Base-by-base conservation (phyloP, 2,888 invertebrate genomes). In the Caenorhabditis panamensis region DNA sequence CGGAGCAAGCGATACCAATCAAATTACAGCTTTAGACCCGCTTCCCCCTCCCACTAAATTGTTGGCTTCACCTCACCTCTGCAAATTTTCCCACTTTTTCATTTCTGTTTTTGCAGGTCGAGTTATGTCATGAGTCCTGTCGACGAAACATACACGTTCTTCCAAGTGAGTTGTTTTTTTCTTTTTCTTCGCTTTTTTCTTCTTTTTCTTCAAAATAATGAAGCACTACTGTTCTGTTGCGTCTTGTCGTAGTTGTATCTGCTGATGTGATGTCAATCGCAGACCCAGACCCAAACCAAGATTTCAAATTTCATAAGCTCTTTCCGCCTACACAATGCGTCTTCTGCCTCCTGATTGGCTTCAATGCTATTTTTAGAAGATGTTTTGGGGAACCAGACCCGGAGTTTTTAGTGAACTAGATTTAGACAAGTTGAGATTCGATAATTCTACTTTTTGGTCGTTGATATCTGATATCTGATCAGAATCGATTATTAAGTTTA, bases 51-150 rank as follows among this genome's bases (percentile, higher is more conserved):
- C 4, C 20, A 6, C 22, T n/a, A 61, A 24, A 59, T 59, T 59
- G 16, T 59, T 59, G 37, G 59, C 22, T 37, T 59, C 22, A n/a
- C n/a, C n/a, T n/a, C n/a, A 16, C 16, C 11, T 31, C 20, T 31
- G 37, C 18, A 54, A 54, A 26, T 26, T 26, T 31, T 31, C 9
- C 31, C 5, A 4, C 31, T 31, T 6, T 31, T 31, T 31, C 9
- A 31, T 31, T 31, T 62, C 36, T 54, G 0, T 58, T 63, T 72
- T 84, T 84, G 36, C 84, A 84, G 84, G 77, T 81, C 84, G 75
- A 84, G 84, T 79, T 84, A 84, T 84, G 84, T 81, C 66, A 84
- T 82, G 81, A 80, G 68, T 69, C 69, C 76, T 53, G 81, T 69
- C 77, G 82, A 81, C 63, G 82, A 83, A 68, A 77, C 82, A 11